Conservation (phyloP, 2,888 invertebrate genomes). For the Ypsolopha sequella region DNA sequence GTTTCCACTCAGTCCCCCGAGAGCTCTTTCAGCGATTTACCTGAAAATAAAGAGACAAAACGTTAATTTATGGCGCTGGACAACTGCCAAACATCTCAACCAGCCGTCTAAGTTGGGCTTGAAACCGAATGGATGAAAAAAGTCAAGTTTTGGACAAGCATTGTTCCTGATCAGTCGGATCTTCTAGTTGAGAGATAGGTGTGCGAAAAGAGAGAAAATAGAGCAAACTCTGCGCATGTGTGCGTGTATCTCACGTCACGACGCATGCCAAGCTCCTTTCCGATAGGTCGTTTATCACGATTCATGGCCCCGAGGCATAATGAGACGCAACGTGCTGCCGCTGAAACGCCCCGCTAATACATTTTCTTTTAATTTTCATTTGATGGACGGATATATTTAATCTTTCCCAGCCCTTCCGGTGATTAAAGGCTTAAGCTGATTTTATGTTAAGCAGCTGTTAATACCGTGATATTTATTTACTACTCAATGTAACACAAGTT, state of each 20-base stretch:
- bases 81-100: slow-evolving; percentile 60
- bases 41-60: slow-evolving; percentile 63
- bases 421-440: neutral
- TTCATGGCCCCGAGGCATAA: slow-evolving; percentile 48
- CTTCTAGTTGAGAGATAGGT: slow-evolving; percentile 47
- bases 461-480: no score
- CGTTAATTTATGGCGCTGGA: slow-evolving; percentile 65
- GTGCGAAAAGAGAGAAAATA: slow-evolving; percentile 61
- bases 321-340: slow-evolving; percentile 52
- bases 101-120: slow-evolving; percentile 56
- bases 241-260: slow-evolving; percentile 41
- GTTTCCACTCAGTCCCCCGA: slow-evolving; percentile 31
- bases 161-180: slow-evolving; percentile 46
- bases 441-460: no score
- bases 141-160: slow-evolving; percentile 40
- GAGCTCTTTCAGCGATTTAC: slow-evolving; percentile 60
- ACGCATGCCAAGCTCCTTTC: slow-evolving; percentile 62
- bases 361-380: slow-evolving; percentile 10
- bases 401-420: neutral
- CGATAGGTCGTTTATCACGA: slow-evolving; percentile 63
- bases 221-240: slow-evolving; percentile 35
- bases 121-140: slow-evolving; percentile 58
- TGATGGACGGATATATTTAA: neutral
- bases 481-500: no score
- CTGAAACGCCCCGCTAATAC: slow-evolving; percentile 2